phyloP scores from a whole-genome alignment of 2,888 invertebrate species.

The Cheilosia vernalis region DNA sequence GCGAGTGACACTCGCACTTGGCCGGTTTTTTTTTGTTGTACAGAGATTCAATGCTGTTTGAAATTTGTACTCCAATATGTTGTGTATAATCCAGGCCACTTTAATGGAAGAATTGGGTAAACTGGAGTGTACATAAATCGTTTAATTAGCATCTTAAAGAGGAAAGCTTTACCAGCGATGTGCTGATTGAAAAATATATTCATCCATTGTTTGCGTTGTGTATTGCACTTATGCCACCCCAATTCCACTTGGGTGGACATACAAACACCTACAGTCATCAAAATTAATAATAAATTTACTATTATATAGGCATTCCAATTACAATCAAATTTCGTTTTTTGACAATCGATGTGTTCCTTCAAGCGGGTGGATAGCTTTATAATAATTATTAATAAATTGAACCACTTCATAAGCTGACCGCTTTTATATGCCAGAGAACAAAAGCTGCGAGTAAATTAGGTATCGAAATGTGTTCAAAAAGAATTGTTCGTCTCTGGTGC shows the following conservation, averaged over 20 bases:
- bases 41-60: too few relatives aligned
- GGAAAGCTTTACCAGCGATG: too few relatives aligned
- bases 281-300: conserved; percentile 23
- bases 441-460: conserved; percentile 23
- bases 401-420: conserved; percentile 33
- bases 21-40: too few relatives aligned
- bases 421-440: conserved; percentile 4
- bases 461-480: conserved; percentile 22
- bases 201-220: background rate
- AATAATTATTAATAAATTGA: conserved; percentile 59
- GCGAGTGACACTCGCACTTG: too few relatives aligned
- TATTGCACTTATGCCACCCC: too few relatives aligned
- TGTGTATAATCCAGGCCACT: too few relatives aligned
- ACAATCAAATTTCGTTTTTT: background rate
- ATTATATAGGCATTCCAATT: conserved; percentile 2
- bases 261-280: background rate
- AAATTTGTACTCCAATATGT: too few relatives aligned
- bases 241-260: background rate
- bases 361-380: background rate
- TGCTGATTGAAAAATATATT: background rate
- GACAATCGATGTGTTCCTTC: background rate
- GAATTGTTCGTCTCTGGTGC: conserved; percentile 7
- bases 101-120: too few relatives aligned
- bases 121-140: too few relatives aligned
- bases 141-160: too few relatives aligned